Evolutionary conservation across 64 coral and sea anemone species (phyloP), one percentile per base, ranked within the genome.

Genomic region (Dendrophyllia cribrosa): DNA sequence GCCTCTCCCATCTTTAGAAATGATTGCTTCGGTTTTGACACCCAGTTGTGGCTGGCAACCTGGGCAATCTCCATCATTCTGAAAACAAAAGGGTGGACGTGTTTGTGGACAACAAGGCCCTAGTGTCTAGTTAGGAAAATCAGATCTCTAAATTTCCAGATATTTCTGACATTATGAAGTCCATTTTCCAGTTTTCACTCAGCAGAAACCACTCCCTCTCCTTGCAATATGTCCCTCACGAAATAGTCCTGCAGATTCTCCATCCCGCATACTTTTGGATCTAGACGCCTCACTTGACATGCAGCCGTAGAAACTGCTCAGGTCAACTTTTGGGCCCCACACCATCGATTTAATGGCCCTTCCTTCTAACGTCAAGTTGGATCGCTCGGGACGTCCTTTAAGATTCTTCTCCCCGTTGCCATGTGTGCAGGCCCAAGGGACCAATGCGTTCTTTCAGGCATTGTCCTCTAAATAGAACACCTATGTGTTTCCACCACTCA

Each of bases 401-500:
- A n/a, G n/a, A n/a, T n/a, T n/a, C n/a, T 69, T 69, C n/a, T 66
- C 63, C 20, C 63, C 63, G 63, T 66, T 73, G 3, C 70, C 70
- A 4, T 44, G 26, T 46, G 9, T 22, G 12, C 70, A 44, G 12
- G 5, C 70, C 10, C 13, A 22, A 22, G 85, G 91, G 0, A 58
- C 75, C 2, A 93, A 87, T 47, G 72, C 88, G 3, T 93, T 93
- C 53, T 50, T 52, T 1, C 72, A 93, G 8, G 15, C 10, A 49
- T 16, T 93, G 25, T 66, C 64, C 3, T 20, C 70, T 0, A 5
- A 17, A 1, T 83, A 79, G 19, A 93, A 93, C 45, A 43, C 60
- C 0, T 93, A 93, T 65, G 79, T 79, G 19, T 87, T 88, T 19
- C 91, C 91, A 19, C 91, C 91, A 1, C 69, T 79, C 34, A 14